Conservation (phyloP, 2,888 invertebrate species). For the Scelioninae gen. 2 region DNA sequence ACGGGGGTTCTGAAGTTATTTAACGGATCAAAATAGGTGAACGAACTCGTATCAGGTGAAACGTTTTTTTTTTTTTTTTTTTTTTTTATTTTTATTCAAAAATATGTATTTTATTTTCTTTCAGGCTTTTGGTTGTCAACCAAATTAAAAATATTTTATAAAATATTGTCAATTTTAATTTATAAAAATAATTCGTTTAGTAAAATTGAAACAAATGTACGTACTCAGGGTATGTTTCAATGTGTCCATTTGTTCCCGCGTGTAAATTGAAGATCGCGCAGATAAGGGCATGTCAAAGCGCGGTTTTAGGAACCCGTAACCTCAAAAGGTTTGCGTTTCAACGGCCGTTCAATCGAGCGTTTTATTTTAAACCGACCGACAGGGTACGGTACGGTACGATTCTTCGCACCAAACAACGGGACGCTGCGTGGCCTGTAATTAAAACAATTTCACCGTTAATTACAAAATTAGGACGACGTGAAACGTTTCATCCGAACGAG, state of each 20-base stretch:
- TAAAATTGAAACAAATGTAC: constrained; percentile 55
- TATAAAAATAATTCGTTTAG: too few species aligned
- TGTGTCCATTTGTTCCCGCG: constrained; percentile 58
- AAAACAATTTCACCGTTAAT: too few species aligned
- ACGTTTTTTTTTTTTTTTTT: too few species aligned
- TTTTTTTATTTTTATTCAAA: too few species aligned
- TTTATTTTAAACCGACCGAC: constrained; percentile 7
- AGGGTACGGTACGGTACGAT: background rate
- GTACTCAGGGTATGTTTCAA: constrained; percentile 42
- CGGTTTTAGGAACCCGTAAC: constrained; percentile 37
- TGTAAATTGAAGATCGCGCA: constrained; percentile 28
- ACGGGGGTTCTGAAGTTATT: constrained; percentile 4
- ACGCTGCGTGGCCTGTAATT: too few species aligned
- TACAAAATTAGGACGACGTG: too few species aligned
- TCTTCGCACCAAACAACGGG: background rate
- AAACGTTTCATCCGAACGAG: too few species aligned
- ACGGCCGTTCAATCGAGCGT: constrained; percentile 8
- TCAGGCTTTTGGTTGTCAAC: too few species aligned
- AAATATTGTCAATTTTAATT: too few species aligned
- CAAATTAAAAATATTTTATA: too few species aligned
- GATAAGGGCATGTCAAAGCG: constrained; percentile 35
- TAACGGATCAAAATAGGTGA: constrained; percentile 27
- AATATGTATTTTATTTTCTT: too few species aligned
- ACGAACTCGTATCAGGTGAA: too few species aligned
- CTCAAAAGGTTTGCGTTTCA: constrained; percentile 9